Conservation (phyloP, 2,888 invertebrate genomes). For the Dryococelus australis region DNA sequence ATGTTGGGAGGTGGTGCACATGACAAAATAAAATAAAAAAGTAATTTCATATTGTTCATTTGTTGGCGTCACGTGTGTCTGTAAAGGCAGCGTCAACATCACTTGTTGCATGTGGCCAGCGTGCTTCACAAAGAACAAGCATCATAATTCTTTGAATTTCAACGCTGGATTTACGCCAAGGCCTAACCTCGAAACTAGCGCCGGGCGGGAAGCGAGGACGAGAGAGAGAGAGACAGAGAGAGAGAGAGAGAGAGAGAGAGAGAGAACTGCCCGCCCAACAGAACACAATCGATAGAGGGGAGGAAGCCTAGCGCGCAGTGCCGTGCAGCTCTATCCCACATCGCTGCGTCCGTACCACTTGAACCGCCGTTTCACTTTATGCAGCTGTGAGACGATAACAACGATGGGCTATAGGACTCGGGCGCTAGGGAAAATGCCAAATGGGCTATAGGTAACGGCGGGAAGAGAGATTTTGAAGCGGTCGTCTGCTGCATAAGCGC, state of each 20-base stretch:
- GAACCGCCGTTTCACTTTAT: constrained; percentile 56
- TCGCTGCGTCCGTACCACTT: constrained; percentile 30
- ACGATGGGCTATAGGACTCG: constrained; percentile 62
- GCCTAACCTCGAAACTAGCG: constrained; percentile 47
- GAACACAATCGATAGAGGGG: constrained; percentile 43
- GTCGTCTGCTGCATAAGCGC: constrained; percentile 42
- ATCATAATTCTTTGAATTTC: constrained; percentile 60
- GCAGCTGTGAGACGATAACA: constrained; percentile 63
- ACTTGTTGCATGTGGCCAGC: constrained; percentile 45
- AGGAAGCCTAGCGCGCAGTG: constrained; percentile 36
- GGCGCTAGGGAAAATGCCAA: constrained; percentile 56
- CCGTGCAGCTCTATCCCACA: constrained; percentile 38
- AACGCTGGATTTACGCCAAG: constrained; percentile 59
- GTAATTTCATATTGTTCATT: too few species aligned
- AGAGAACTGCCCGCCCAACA: too few species aligned
- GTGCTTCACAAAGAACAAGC: constrained; percentile 49
- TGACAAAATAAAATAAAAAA: too few species aligned
- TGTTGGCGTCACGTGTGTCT: not conserved
- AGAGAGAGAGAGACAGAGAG: too few species aligned
- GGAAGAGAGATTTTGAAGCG: constrained; percentile 45
- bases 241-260: too few species aligned
- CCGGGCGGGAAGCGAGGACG: not conserved
- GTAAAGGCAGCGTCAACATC: constrained; percentile 31
- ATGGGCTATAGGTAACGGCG: constrained; percentile 57
- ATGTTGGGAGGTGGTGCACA: too few species aligned